Percentiles rank a stretch among this genome's conserved stretches.
Conservation (phyloP, 2,113 vertebrate species). For the Oriolus oriolus region DNA sequence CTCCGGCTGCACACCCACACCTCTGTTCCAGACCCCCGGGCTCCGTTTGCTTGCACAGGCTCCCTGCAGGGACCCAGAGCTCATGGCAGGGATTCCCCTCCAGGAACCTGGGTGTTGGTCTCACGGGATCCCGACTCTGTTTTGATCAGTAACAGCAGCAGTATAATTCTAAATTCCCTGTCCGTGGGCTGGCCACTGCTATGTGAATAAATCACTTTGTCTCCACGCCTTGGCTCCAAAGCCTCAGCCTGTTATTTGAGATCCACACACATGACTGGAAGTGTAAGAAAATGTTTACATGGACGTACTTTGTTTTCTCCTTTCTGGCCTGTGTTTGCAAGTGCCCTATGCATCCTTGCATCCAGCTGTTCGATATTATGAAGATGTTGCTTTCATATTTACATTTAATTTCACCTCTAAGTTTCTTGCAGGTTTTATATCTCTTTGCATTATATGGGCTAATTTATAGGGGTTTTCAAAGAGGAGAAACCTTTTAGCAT, state of each 20-base stretch:
- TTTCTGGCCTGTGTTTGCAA: background rate
- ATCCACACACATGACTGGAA: fast-evolving
- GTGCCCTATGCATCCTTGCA: background rate
- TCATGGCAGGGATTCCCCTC: background rate
- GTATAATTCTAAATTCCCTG: background rate
- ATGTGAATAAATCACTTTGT: background rate
- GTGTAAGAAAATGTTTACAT: background rate
- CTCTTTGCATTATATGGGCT: background rate
- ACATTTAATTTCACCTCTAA: background rate
- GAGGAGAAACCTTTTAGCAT: background rate
- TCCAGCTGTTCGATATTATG: background rate
- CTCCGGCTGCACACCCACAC: background rate
- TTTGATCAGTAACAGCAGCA: background rate
- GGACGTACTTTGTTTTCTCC: background rate
- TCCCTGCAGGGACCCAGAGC: background rate
- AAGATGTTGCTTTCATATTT: background rate
- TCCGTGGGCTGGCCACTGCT: background rate
- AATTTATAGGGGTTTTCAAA: background rate
- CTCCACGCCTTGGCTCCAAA: background rate
- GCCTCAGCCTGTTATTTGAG: background rate
- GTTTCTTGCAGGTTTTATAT: background rate
- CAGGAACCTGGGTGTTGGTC: background rate
- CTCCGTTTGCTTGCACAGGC: background rate
- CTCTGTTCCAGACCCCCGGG: fast-evolving
- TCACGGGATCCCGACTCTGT: fast-evolving